A percentile compares a stretch with the other conserved stretches of the same genome.
phyloP scores from a whole-genome alignment of 2,113 vertebrate species.

The Chaenogobius annularis region DNA sequence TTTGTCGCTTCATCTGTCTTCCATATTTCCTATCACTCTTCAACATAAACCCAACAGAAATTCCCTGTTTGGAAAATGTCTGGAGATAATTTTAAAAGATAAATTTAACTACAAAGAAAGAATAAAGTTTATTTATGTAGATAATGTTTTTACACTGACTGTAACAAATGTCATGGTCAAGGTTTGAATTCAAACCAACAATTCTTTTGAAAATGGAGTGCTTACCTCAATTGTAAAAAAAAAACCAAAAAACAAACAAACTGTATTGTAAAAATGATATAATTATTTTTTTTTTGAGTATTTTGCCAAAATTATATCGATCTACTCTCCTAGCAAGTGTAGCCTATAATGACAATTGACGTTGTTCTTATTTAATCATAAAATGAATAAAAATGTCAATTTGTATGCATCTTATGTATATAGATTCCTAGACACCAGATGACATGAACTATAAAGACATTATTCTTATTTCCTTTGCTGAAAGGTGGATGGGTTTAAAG shows the following conservation, averaged over 20 bases:
- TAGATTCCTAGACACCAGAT: background rate
- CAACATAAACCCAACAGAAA: conserved; percentile 4
- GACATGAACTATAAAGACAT: background rate
- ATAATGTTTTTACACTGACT: too few species aligned
- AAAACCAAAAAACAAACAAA: too few species aligned
- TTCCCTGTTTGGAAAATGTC: background rate
- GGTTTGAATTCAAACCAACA: background rate
- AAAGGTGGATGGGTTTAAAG: conserved; percentile 10
- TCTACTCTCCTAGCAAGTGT: too few species aligned
- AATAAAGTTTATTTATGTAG: background rate
- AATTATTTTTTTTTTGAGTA: background rate
- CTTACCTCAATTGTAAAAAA: background rate
- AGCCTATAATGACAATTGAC: background rate
- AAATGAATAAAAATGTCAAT: too few species aligned
- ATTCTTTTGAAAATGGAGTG: too few species aligned
- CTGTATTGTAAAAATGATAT: background rate
- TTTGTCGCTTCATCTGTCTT: conserved; percentile 36
- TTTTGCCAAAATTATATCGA: too few species aligned
- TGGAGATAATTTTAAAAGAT: background rate
- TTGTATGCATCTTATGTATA: background rate
- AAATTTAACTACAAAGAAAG: background rate
- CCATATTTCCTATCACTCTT: conserved; percentile 21
- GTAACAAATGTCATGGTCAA: too few species aligned
- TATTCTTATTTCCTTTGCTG: background rate
- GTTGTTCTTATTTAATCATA: background rate